Evolutionary conservation across 1,140 invertebrate species (phyloP).

Genomic region (Anastrepha obliqua): DNA sequence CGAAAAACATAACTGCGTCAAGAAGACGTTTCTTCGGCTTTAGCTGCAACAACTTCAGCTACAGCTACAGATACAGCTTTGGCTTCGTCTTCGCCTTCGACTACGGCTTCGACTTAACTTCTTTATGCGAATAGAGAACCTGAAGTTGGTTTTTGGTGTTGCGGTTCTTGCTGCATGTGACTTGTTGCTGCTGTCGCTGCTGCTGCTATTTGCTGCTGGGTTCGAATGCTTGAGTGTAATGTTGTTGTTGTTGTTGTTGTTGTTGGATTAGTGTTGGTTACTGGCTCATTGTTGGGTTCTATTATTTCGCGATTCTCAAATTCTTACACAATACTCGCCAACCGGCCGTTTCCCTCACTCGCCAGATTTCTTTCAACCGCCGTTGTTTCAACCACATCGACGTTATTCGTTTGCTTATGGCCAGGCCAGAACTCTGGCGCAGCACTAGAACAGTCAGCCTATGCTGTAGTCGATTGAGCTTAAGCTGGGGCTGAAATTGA

Average conservation of each 20-base stretch:
- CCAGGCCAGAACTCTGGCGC: not conserved
- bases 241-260: not conserved
- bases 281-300: conserved; percentile 63
- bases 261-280: not conserved
- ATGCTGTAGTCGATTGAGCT: not conserved
- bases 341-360: conserved; percentile 66
- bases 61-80: not conserved
- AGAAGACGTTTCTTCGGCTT: conserved; percentile 31
- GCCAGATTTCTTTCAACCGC: conserved; percentile 57
- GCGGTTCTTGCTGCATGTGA: not conserved
- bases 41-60: conserved; percentile 33
- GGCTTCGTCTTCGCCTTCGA: conserved; percentile 19
- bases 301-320: conserved; percentile 69
- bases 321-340: conserved; percentile 67
- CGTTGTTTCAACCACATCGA: conserved; percentile 28
- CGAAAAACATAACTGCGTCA: conserved; percentile 37
- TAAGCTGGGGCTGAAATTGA: not conserved
- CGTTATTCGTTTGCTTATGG: not conserved
- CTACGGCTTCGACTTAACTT: not conserved
- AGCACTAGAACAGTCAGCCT: not conserved
- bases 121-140: not conserved
- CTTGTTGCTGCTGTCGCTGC: not conserved
- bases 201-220: not conserved
- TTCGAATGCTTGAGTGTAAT: not conserved
- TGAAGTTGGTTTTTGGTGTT: conserved; percentile 23